Base-by-base conservation (phyloP, 2,888 invertebrate genomes). In the Chloroclystis v-ata region DNA sequence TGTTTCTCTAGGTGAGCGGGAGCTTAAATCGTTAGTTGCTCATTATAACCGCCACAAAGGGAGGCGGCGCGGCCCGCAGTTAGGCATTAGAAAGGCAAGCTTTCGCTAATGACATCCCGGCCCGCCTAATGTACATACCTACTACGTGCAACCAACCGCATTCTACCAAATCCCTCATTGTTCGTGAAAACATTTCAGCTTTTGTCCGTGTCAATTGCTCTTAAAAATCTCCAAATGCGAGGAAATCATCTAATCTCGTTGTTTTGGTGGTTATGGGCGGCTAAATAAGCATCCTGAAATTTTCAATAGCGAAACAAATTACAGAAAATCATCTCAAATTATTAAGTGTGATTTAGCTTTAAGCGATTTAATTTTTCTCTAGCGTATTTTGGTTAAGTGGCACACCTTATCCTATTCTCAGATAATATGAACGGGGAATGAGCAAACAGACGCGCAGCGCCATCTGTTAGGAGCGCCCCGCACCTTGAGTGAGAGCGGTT, bases 81-180 rank as follows among this genome's bases (percentile, higher is more conserved):
- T 84, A 83, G 82, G 82, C 82, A 84, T 84, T 86, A 86, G 85
- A 85, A 84, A 84, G 82, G 81, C 75, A 69, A 67, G 74, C 73
- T 70, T 73, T 78, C 82, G 73, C 82, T 86, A 86, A 86, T 85
- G 85, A 85, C 82, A 77, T 80, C 83, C 79, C 76, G 70, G 59
- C 62, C 70, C 64, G 72, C 68, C 68, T 71, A 67, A 63, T 63
- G 67, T 67, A 49, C 54, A 38, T 49, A 46, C 42, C 24, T 46
- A 46, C 40, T 37, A 65, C 20, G n/a, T 64, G 60, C 67, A 64
- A 67, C 72, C 59, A 65, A 61, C 66, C 64, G 67, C 71, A 75
- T 77, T 82, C 78, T 75, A 77, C 78, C 74, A 73, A 81, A 82
- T 76, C 78, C 72, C 73, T 78, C 78, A 75, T 80, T 80, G 76